Base-by-base conservation (phyloP, 2,113 vertebrate genomes). In the Orthochromis indermauri region DNA sequence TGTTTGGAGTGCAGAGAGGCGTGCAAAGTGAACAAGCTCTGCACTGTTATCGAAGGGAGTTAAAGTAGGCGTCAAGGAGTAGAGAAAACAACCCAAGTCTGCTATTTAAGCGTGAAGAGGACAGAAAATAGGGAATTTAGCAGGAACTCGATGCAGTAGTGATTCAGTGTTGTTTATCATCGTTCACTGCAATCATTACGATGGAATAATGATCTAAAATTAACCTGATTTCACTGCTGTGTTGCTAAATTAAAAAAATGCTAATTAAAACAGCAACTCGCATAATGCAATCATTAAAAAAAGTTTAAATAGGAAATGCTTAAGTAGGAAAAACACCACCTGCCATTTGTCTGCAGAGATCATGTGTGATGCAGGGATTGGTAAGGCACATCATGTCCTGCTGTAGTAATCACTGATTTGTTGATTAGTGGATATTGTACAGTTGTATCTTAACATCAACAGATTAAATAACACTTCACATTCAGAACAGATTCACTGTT, bases 301-400 rank as follows among this genome's bases (percentile, higher is more conserved):
- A 35, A 59, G 24, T 54, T 87, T 81, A 24, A 68, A 21, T 68
- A 68, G 7, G 63, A 68, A 68, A 31, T 8, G 49, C n/a, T 28
- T 37, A 8, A 19, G 40, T 51, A 17, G 42, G 21, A 59, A 45
- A 78, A 83, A 31, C 24, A 57, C 35, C 51, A 81, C 24, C 14
- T 54, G 28, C 78, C 85, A 85, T 93, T 90, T 79, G 24, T 91
- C 86, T 73, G 45, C 61, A 61, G 82, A 59, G 79, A 81, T 79
- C 33, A 47, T 68, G 54, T 82, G 45, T 51, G 71, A 76, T 76
- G 16, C 24, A 76, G 71, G 42, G 71, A 49, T 76, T 12, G 42
- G 42, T 49, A 76, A 76, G 42, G 71, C 45, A 49, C 10, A 31
- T 49, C 26, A 31, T 4, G 17, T 49, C 7, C 71, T 49, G 3